Conservation (phyloP, 2,113 vertebrate genomes). For the Garra rufa region DNA sequence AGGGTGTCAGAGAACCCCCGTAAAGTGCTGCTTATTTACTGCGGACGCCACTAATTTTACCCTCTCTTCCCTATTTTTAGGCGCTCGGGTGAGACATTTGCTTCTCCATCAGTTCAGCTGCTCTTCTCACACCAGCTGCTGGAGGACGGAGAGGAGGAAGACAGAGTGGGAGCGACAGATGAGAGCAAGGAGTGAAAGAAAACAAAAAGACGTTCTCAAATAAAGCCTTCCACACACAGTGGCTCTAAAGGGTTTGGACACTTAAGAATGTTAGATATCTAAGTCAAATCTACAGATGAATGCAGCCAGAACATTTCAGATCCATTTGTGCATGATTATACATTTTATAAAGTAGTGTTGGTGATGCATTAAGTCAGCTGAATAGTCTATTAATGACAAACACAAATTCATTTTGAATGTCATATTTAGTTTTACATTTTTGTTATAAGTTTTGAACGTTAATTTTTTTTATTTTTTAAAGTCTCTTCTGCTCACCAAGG, state of each 20-base stretch:
- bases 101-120: constrained; percentile 55
- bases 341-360: background rate
- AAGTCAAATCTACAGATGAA: background rate
- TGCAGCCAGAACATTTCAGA: background rate
- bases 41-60: constrained; percentile 46
- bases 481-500: too few relatives aligned
- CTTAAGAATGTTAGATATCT: background rate
- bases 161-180: background rate
- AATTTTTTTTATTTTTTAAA: too few relatives aligned
- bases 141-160: background rate
- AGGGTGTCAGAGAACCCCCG: constrained; percentile 40
- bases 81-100: constrained; percentile 48
- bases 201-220: background rate
- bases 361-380: background rate
- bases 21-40: constrained; percentile 33
- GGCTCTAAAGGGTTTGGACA: background rate
- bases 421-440: background rate
- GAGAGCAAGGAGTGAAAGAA: background rate
- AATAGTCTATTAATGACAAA: background rate
- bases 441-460: background rate
- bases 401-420: background rate
- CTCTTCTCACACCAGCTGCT: constrained; percentile 22
- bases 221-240: background rate
- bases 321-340: background rate
- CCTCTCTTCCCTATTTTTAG: constrained; percentile 61